Evolutionary conservation across 2,113 vertebrate genomes (phyloP).

Genomic region (Otolemur garnettii): DNA sequence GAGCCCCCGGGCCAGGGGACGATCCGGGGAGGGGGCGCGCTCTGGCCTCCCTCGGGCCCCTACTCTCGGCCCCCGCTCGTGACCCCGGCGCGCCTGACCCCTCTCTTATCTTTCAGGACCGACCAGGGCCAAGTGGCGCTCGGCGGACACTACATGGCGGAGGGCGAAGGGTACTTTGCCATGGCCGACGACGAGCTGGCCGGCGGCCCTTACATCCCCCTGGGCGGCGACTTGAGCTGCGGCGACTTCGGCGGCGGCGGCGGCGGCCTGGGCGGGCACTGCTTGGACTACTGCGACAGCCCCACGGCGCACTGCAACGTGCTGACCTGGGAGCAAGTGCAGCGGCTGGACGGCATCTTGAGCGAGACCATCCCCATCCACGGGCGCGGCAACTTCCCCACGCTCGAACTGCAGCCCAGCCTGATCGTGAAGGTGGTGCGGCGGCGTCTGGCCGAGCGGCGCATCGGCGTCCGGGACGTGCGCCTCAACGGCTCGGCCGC

Average conservation of each 20-base stretch:
- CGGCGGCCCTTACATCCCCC: constrained; percentile 73
- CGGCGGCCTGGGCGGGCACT: constrained; percentile 55
- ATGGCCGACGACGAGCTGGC: constrained; percentile 94
- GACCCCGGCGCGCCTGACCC: neutral
- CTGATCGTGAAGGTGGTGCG: constrained; percentile 97
- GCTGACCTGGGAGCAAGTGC: constrained; percentile 98
- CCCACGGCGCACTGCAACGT: constrained; percentile 92
- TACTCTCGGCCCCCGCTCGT: neutral
- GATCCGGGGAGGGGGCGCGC: neutral
- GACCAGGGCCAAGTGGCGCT: constrained; percentile 72
- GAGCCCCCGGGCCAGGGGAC: neutral
- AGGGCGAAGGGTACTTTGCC: constrained; percentile 78
- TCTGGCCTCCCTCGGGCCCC: neutral
- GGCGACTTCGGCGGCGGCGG: constrained; percentile 52
- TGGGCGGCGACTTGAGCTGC: constrained; percentile 73
- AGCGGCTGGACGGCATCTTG: constrained; percentile 95
- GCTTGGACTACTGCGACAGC: constrained; percentile 85
- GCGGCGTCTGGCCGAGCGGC: constrained; percentile 94
- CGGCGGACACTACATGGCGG: constrained; percentile 77
- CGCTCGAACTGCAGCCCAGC: constrained; percentile 96
- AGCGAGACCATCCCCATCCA: constrained; percentile 98
- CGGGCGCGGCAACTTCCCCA: constrained; percentile 99
- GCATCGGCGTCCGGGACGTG: constrained; percentile 95
- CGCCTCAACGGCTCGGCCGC: constrained; percentile 97
- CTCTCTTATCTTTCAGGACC: constrained; percentile 54